phyloP scores from a whole-genome alignment of 2,888 invertebrate genomes.

The Therioaphis trifolii region DNA sequence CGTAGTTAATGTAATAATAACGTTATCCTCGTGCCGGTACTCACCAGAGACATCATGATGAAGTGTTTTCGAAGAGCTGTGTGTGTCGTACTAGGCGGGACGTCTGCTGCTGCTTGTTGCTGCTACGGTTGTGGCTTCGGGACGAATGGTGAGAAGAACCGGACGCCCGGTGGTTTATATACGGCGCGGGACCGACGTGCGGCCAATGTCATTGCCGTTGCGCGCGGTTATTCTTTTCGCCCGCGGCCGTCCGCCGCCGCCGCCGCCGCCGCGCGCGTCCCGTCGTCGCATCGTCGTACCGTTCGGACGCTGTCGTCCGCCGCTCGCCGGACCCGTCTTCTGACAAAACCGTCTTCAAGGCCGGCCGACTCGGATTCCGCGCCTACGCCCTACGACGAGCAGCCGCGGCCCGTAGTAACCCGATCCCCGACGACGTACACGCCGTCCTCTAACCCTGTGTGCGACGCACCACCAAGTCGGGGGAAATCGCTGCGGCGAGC shows the following conservation, averaged over 20 bases:
- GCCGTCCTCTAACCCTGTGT: no score
- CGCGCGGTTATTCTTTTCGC: conserved; percentile 17
- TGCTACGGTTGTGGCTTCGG: conserved; percentile 31
- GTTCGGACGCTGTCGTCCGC: not conserved
- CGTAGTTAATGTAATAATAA: no score
- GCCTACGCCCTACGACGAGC: not conserved
- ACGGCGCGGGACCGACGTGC: conserved; percentile 46
- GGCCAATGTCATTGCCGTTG: conserved; percentile 63
- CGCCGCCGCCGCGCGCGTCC: not conserved
- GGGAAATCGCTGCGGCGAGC: no score
- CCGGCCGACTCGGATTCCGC: not conserved
- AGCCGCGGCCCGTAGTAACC: no score
- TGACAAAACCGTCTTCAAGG: no score
- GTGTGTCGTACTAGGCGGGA: conserved; percentile 35
- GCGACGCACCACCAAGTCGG: no score
- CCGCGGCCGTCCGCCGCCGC: conserved; percentile 28
- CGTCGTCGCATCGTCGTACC: not conserved
- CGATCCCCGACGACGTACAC: no score
- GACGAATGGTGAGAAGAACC: conserved; percentile 64
- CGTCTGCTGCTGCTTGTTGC: not conserved
- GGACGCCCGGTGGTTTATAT: conserved; percentile 59
- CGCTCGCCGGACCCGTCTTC: conserved; percentile 16
- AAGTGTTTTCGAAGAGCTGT: conserved; percentile 58
- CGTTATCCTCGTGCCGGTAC: not conserved
- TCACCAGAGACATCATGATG: conserved; percentile 50